A percentile compares a stretch with the other conserved stretches of the same genome.
Conservation (phyloP, 2,888 invertebrate species). For the Eupithecia inturbata region DNA sequence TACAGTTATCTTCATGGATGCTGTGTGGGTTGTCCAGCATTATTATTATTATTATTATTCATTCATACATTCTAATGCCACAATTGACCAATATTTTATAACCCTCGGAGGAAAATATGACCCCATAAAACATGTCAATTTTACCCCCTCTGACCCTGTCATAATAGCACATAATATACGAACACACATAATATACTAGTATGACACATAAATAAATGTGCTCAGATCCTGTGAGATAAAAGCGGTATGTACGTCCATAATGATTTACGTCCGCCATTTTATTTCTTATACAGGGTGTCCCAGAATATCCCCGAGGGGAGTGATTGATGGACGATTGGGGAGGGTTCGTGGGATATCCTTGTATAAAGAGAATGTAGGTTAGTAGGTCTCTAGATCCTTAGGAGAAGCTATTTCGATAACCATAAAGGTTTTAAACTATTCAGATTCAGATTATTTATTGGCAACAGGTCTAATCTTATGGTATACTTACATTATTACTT, state of each 20-base stretch:
- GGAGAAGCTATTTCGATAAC: not conserved
- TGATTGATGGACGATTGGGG: conserved; percentile 15
- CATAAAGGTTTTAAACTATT: not conserved
- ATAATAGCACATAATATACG: conserved; percentile 32
- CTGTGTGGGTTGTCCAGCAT: too few species aligned
- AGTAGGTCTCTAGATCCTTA: conserved; percentile 1
- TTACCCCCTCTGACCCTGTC: conserved; percentile 47
- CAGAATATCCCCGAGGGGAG: conserved; percentile 9
- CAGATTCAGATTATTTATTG: too few species aligned
- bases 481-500: too few species aligned
- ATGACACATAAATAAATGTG: conserved; percentile 40
- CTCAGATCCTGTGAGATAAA: conserved; percentile 54
- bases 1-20: too few species aligned
- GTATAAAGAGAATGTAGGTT: conserved; percentile 6
- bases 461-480: too few species aligned
- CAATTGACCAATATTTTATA: not conserved
- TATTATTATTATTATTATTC: too few species aligned
- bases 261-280: conserved; percentile 77
- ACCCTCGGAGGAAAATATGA: conserved; percentile 3
- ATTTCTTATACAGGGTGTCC: conserved; percentile 51
- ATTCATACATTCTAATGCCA: not conserved
- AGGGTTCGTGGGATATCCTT: not conserved
- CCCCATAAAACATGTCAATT: conserved; percentile 42
- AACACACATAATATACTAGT: conserved; percentile 36
- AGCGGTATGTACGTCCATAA: conserved; percentile 58